These are phyloP conservation scores for Drosophila meridiana DNA, from an alignment of 2,888 invertebrate genomes.

Conservation along the genomic window DNA sequence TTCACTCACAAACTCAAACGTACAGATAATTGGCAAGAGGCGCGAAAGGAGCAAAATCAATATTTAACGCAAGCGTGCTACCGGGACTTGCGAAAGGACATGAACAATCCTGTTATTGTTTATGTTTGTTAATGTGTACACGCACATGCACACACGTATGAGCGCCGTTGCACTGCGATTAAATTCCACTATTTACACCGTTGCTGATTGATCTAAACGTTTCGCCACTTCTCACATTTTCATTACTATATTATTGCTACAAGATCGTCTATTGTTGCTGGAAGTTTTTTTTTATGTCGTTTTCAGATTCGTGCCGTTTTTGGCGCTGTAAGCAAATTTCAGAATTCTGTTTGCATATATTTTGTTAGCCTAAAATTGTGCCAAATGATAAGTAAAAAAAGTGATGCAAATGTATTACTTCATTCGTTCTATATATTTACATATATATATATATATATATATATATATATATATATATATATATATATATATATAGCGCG, in stretches of 20 bases:
- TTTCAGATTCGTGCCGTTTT: slow-evolving; percentile 7
- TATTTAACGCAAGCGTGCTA: slow-evolving; percentile 42
- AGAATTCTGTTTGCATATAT: slow-evolving; percentile 9
- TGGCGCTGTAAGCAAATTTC: slow-evolving; percentile 17
- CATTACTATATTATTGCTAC: slow-evolving; percentile 13
- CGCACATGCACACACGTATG: background rate
- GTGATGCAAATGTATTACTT: slow-evolving; percentile 7
- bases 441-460: slow-evolving; percentile 10
- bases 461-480: slow-evolving; percentile 12
- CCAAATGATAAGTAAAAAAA: slow-evolving; percentile 8
- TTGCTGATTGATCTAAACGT: slow-evolving; percentile 10
- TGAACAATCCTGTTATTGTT: slow-evolving; percentile 27
- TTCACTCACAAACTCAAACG: slow-evolving; percentile 12
- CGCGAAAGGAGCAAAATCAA: slow-evolving; percentile 57
- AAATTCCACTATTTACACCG: slow-evolving; percentile 28
- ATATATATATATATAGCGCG: slow-evolving; percentile 18
- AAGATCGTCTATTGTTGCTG: slow-evolving; percentile 12
- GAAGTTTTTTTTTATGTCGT: background rate
- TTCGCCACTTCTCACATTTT: slow-evolving; percentile 29
- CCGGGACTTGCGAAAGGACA: slow-evolving; percentile 23
- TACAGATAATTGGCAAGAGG: slow-evolving; percentile 21
- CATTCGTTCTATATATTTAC: slow-evolving; percentile 4
- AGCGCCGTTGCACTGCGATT: slow-evolving; percentile 9
- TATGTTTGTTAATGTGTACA: slow-evolving; percentile 25
- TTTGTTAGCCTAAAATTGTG: background rate